Evolutionary conservation across 2,113 vertebrate species (phyloP), one percentile per base, ranked within the genome.

Genomic region (Seriola dumerili): DNA sequence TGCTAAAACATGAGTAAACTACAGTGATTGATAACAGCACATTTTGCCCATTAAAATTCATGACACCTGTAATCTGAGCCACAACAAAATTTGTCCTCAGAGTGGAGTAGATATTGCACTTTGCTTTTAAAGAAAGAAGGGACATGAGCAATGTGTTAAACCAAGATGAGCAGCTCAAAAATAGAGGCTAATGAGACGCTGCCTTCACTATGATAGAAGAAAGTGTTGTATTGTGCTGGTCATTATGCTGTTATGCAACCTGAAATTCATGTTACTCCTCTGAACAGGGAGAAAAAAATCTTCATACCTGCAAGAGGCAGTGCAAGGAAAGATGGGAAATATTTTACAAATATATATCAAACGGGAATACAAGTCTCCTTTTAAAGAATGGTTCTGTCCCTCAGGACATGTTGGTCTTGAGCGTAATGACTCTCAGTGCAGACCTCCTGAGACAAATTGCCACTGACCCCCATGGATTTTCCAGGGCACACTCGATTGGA

Each of bases 391-490:
- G 80, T 68, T 83, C 17, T 79, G 76, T 91, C 90, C 91, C 90
- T 63, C 5, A 46, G 90, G 85, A 89, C 87, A 84, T 88, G 88
- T 88, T 87, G 89, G 92, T 92, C 89, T 88, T 85, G 86, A 85
- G 88, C 64, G 38, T 92, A 93, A 94, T 93, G 93, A 95, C 89
- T 92, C 88, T 92, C 73, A 7, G 83, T 82, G 80, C 77, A 88
- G 88, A 84, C 90, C 88, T 92, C 85, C 87, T 83, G 91, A 93
- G 92, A 94, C 87, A 93, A 91, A 95, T 93, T 92, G 90, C 85
- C 85, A 85, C 82, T 93, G 92, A 94, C 93, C 93, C 76, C 84
- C 87, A 91, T 93, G 90, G 93, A 93, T 93, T 92, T 93, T 91
- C 86, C 87, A 89, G 92, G 88, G 90, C 90, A 91, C 84, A 87